A percentile compares a stretch with the other conserved stretches of the same genome.
Evolutionary conservation across 1,140 invertebrate genomes (phyloP).

Genomic region (Drosophila melanogaster): Release_6_plus_ISO1_MT NT_033779.5:10591501-10592000

Average conservation of each 20-base stretch:
- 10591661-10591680: neutral
- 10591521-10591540: neutral
- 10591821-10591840: constrained; percentile 49
- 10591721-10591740: constrained; percentile 29
- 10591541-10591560: neutral
- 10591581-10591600: neutral
- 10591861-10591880: constrained; percentile 79
- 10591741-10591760: constrained; percentile 48
- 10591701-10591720: constrained; percentile 6
- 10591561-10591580: neutral
- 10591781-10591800: constrained; percentile 33
- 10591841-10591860: constrained; percentile 79
- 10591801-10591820: constrained; percentile 25
- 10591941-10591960: constrained; percentile 43
- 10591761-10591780: constrained; percentile 9
- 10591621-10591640: neutral
- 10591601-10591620: no score
- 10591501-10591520: neutral
- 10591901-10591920: neutral
- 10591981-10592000: constrained; percentile 41
- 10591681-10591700: neutral
- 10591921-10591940: neutral
- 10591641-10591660: neutral
- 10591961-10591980: constrained; percentile 68
- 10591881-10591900: constrained; percentile 64